phyloP scores from a whole-genome alignment of 2,797 vertebrate species.

The Chaetodon trifasciatus region DNA sequence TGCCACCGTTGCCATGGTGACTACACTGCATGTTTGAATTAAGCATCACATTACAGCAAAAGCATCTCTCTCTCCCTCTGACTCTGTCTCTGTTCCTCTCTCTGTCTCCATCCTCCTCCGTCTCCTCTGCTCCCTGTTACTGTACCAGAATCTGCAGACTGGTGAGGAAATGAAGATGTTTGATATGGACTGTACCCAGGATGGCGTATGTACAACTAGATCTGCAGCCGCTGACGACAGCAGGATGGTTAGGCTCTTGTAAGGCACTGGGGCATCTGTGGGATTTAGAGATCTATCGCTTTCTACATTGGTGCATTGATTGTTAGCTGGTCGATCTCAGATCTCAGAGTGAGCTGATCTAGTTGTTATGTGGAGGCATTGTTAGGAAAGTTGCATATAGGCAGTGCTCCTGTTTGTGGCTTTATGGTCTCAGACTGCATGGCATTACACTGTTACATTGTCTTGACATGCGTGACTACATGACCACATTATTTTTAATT shows the following conservation, averaged over 20 bases:
- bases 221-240: slow-evolving; percentile 65
- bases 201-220: slow-evolving; percentile 68
- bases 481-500: slow-evolving; percentile 20
- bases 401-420: slow-evolving; percentile 37
- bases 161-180: slow-evolving; percentile 74
- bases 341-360: slow-evolving; percentile 38
- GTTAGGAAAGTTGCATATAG: slow-evolving; percentile 50
- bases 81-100: slow-evolving; percentile 66
- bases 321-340: slow-evolving; percentile 48
- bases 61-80: slow-evolving; percentile 60
- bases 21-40: slow-evolving; percentile 89
- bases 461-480: slow-evolving; percentile 30
- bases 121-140: slow-evolving; percentile 70
- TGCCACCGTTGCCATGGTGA: slow-evolving; percentile 89
- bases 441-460: slow-evolving; percentile 40
- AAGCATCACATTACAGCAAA: slow-evolving; percentile 87
- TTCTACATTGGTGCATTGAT: slow-evolving; percentile 63
- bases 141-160: slow-evolving; percentile 73
- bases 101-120: slow-evolving; percentile 68
- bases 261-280: slow-evolving; percentile 52
- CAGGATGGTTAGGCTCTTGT: slow-evolving; percentile 59
- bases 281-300: slow-evolving; percentile 59
- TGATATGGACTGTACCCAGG: slow-evolving; percentile 72
- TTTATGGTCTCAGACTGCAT: slow-evolving; percentile 52
- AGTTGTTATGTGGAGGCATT: slow-evolving; percentile 36